Conservation (phyloP, 2,113 vertebrate genomes). For the Nothocercus julius region DNA sequence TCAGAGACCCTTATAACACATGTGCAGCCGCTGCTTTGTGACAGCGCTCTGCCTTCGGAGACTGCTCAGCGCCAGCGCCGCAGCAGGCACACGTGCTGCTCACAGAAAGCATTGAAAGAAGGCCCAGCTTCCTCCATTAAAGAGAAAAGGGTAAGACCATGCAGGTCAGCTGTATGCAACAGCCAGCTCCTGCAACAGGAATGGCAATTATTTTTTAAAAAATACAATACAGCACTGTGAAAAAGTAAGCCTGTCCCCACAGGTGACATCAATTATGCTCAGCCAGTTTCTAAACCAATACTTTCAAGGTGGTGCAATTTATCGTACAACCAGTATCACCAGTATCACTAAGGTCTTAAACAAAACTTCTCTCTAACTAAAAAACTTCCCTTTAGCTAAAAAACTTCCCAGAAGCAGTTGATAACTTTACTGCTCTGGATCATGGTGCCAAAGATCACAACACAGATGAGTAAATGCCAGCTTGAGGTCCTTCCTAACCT, state of each 20-base stretch:
- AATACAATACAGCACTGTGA: not conserved
- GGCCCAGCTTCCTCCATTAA: not conserved
- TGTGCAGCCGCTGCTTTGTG: not conserved
- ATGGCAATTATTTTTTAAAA: not conserved
- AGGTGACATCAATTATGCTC: not conserved
- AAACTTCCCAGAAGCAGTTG: not conserved
- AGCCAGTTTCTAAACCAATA: not conserved
- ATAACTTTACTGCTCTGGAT: not conserved
- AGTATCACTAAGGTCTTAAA: not conserved
- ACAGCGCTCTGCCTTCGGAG: not conserved
- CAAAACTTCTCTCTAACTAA: not conserved
- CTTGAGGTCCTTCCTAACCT: not conserved
- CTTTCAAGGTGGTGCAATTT: not conserved
- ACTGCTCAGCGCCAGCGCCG: not conserved
- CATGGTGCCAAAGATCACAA: not conserved
- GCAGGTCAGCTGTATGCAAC: not conserved
- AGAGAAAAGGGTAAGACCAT: not conserved
- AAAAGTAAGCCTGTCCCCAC: not conserved
- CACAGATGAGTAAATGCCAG: not conserved
- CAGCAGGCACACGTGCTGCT: not conserved
- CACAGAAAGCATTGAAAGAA: not conserved
- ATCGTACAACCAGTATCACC: not conserved
- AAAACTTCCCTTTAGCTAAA: not conserved
- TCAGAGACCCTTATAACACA: not conserved
- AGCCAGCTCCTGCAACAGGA: not conserved